Conservation (phyloP, 2,888 invertebrate genomes). For the Drosophila macrospina region DNA sequence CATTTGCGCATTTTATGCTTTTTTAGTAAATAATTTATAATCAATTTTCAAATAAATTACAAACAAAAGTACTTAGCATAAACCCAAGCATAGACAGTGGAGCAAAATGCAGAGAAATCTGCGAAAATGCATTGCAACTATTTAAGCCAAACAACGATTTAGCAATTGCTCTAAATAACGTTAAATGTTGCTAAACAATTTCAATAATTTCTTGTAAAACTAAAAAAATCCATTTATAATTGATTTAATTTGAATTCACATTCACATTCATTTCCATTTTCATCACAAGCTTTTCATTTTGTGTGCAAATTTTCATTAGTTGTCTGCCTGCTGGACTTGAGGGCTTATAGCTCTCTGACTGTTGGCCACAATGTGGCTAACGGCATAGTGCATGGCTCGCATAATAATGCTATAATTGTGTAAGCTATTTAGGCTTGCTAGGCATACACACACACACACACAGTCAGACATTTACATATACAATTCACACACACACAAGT, state of each 20-base stretch:
- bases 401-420: constrained; percentile 66
- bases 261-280: background rate
- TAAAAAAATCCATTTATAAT: background rate
- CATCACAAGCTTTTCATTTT: background rate
- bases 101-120: background rate
- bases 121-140: background rate
- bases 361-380: constrained; percentile 37
- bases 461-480: no score
- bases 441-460: constrained; percentile 32
- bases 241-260: background rate
- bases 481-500: constrained; percentile 5
- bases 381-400: constrained; percentile 26
- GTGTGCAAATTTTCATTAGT: constrained; percentile 7
- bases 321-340: constrained; percentile 4
- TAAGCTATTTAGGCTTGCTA: constrained; percentile 61
- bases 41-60: constrained; percentile 73
- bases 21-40: constrained; percentile 68
- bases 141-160: no score
- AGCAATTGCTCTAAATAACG: background rate
- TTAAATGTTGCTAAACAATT: background rate
- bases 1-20: constrained; percentile 36
- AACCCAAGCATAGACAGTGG: constrained; percentile 25
- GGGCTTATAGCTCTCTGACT: constrained; percentile 11
- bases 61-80: constrained; percentile 59
- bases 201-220: background rate